Base-by-base conservation (phyloP, 2,888 invertebrate genomes). In the Thera britannica region DNA sequence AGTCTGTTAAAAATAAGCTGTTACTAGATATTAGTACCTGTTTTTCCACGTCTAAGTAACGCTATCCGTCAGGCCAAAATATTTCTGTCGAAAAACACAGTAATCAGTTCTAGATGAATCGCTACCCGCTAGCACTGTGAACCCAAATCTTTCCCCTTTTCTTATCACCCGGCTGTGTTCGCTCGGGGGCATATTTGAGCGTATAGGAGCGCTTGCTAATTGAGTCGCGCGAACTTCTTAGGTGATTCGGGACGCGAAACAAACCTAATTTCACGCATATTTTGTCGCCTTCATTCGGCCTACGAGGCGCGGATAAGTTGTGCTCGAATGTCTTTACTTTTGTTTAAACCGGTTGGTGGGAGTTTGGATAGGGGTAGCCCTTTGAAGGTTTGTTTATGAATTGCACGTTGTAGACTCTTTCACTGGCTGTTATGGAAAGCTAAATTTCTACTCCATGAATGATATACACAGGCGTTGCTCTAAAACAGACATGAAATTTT, bases 131-230 rank as follows among this genome's bases (percentile, higher is more conserved):
- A 34, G 2, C 57, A 74, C 38, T 70, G 38, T 35, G 9, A 68
- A 60, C 63, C 58, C 11, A 60, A 65, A n/a, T 59, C 44, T 52
- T 69, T 74, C 70, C 74, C 76, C 73, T 66, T 71, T 77, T 71
- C 74, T 74, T 73, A 77, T 76, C 75, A 73, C 69, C 65, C 71
- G 62, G 56, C 63, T 68, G 64, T 71, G 68, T 73, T 65, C 71
- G 76, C 80, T 77, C 74, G 70, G 74, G 79, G 81, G 75, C 74
- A 78, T 77, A 77, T 80, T 83, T 79, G 79, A 78, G 75, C 77
- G 81, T 83, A 83, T 82, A 77, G 82, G 70, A 79, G 76, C 79
- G 77, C 77, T 77, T 65, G 77, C 82, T 87, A 87, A 86, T 86
- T 86, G 82, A 84, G 82, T 80, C 78, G 78, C 79, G 77, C 79